phyloP scores from a whole-genome alignment of 1,140 invertebrate species.

The Trinorchestia longiramus region DNA sequence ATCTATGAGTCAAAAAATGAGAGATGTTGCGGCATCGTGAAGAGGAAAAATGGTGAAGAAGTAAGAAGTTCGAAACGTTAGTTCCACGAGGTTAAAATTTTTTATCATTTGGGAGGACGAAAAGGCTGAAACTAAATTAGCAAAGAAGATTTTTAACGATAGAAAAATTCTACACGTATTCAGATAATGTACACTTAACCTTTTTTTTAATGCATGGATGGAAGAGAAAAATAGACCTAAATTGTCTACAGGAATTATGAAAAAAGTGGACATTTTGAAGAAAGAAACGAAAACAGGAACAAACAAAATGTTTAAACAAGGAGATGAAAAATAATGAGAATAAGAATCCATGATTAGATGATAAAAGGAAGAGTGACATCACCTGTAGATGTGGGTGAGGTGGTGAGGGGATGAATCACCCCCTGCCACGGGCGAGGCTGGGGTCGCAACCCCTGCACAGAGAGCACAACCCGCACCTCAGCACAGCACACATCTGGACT shows the following conservation, averaged over 20 bases:
- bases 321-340: neutral
- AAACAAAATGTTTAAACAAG: neutral
- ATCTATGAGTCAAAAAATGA: neutral
- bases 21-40: too few species aligned
- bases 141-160: neutral
- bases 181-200: neutral
- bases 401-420: neutral
- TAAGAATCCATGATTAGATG: neutral
- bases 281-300: neutral
- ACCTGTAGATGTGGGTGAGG: slow-evolving; percentile 9
- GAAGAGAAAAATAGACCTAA: neutral
- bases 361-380: neutral
- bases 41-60: neutral
- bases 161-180: neutral
- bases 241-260: neutral
- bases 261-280: neutral
- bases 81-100: neutral
- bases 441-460: slow-evolving; percentile 30
- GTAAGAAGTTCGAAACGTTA: neutral
- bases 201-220: neutral
- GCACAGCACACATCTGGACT: neutral
- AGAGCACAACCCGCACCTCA: neutral
- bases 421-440: neutral
- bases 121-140: neutral
- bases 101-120: neutral